Conservation (phyloP, 2,113 vertebrate species). For the Numida meleagris region DNA sequence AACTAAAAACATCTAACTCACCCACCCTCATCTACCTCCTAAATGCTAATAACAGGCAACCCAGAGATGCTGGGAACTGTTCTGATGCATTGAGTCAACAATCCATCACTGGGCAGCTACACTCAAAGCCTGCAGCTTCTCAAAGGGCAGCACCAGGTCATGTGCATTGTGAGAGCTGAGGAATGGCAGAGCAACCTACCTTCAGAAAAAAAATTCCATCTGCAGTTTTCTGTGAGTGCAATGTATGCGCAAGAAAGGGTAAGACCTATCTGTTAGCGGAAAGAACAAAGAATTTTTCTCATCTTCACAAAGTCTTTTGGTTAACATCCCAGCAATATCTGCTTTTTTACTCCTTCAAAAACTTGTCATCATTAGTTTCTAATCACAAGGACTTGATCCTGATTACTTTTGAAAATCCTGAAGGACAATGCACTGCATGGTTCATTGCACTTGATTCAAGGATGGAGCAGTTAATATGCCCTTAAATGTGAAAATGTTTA, state of each 20-base stretch:
- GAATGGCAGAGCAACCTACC: neutral
- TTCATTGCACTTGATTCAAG: conserved; percentile 17
- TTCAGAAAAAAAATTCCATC: neutral
- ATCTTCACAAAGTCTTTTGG: neutral
- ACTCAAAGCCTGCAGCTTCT: neutral
- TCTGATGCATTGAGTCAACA: neutral
- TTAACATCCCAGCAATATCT: neutral
- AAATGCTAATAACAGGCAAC: neutral
- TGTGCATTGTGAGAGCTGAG: neutral
- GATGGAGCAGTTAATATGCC: neutral
- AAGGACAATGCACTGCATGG: neutral
- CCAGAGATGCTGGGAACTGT: neutral
- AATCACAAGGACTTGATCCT: neutral
- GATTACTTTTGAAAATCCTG: conserved; percentile 2
- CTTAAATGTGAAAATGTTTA: conserved; percentile 16
- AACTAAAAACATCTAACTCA: too few relatives aligned
- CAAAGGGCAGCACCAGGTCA: neutral
- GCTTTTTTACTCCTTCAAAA: neutral
- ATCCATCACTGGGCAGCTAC: neutral
- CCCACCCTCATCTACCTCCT: neutral
- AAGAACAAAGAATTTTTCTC: neutral
- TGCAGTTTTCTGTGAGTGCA: neutral
- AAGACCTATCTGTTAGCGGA: neutral
- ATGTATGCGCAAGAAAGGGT: neutral
- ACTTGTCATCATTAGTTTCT: neutral